Evolutionary conservation across 1,140 invertebrate genomes (phyloP), one percentile per base, ranked within the genome.

Genomic region (Schmidtea mediterranea): DNA sequence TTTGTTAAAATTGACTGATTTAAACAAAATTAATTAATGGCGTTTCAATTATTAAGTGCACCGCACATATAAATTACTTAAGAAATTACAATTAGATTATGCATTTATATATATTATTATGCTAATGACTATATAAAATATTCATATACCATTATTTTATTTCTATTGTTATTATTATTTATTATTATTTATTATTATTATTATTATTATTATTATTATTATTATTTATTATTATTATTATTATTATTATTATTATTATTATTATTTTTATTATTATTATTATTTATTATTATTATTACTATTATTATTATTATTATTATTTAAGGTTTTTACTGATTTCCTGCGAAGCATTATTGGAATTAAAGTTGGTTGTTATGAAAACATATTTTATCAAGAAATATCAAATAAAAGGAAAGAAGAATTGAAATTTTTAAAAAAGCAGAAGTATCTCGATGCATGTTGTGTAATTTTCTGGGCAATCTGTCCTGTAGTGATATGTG

Each of bases 391-490:
- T 2, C 56, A 69, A 1, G 73, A 73, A 65, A 72, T 80, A 21
- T 62, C 70, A 49, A 53, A 62, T 18, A 48, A 62, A 12, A 38
- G 61, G 48, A 48, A 54, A 24, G 55, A 57, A 15, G 63, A 66
- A 52, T 51, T 66, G 21, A 55, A 55, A 36, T 59, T 57, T 55
- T 46, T 65, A 24, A 61, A 57, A 52, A 74, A 76, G 15, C 71
- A 83, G 52, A 97, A 97, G 69, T 97, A 95, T 67, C 63, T 97
- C 51, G 90, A 97, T 69, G 90, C 89, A n/a, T 63, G 90, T 43
- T 97, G 89, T 68, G 90, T 95, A 1, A 94, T 84, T 62, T 82
- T 97, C 62, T 97, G 90, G 90, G 90, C 89, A 1, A 87, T 83
- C 6, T 94, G 89, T n/a, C 89, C 89, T 0, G 79, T 94, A 40